Evolutionary conservation across 1,140 invertebrate species (phyloP), one percentile per base, ranked within the genome.

Genomic region (Bactericera cockerelli): DNA sequence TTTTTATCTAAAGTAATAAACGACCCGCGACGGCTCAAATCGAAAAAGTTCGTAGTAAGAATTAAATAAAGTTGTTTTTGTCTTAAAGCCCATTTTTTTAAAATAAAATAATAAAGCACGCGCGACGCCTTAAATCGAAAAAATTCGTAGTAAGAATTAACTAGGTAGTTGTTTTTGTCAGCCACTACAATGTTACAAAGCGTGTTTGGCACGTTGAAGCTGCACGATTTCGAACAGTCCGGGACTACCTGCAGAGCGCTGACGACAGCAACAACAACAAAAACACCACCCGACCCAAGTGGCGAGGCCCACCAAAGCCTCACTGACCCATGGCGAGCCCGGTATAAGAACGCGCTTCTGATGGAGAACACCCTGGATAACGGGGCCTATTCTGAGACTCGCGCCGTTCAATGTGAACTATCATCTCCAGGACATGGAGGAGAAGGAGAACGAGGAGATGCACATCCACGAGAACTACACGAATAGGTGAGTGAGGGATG

Each of bases 401-500:
- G 42, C 42, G 8, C 42, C 42, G 22, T 49, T 49, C 42, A 49
- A 49, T 49, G 22, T 10, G 4, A 49, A 49, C 22, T 49, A 49
- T 16, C 33, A 11, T 10, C n/a, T 19, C 4, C n/a, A 49, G n/a
- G n/a, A 49, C 8, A 49, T 19, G 6, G 42, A 49, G n/a, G 22
- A 19, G 42, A 3, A 49, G 3, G n/a, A n/a, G 22, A 16, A 49
- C 19, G 42, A 49, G 8, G 42, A 49, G 19, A 19, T 16, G n/a
- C 42, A 49, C 19, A 49, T 49, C 4, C 4, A 49, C n/a, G 22
- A 49, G 19, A 49, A 49, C 22, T 49, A 49, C 19, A 49, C 42
- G n/a, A 49, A 49, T 16, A 49, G 42, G 42, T 49, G 19, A 49
- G 42, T n/a, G n/a, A n/a, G n/a, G n/a, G n/a, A n/a, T n/a, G n/a